Percentiles rank a stretch among this genome's conserved stretches.
These are phyloP conservation scores for Orchesellides sinensis DNA, from an alignment of 2,888 invertebrate genomes.

Conservation along the genomic window DNA sequence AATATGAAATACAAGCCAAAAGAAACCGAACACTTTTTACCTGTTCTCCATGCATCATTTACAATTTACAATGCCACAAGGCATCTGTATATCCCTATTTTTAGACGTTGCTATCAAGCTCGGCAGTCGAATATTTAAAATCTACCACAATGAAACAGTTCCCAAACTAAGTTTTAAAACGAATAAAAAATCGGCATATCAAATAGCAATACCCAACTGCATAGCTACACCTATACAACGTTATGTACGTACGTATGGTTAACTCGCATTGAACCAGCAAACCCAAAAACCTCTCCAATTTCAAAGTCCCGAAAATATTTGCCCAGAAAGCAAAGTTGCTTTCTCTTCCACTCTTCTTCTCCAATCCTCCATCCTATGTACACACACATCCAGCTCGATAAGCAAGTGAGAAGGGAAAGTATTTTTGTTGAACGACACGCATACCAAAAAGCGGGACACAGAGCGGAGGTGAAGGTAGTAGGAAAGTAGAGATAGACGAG, in stretches of 20 bases:
- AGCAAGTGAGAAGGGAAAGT: not conserved
- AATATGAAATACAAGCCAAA: too few species aligned
- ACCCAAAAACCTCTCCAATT: too few species aligned
- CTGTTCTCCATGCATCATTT: too few species aligned
- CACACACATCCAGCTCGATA: not conserved
- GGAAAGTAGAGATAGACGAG: constrained; percentile 64
- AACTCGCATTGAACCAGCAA: too few species aligned
- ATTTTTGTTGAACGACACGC: constrained; percentile 3
- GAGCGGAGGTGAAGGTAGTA: constrained; percentile 32
- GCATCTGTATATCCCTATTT: too few species aligned
- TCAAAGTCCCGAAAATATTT: not conserved
- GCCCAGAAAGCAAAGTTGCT: not conserved
- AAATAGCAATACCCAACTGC: not conserved
- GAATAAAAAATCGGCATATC: not conserved
- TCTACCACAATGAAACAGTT: not conserved
- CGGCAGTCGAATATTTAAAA: not conserved
- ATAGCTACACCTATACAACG: not conserved
- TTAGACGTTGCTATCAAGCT: too few species aligned
- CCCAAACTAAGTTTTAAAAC: not conserved
- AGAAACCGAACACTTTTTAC: too few species aligned
- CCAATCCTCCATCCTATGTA: not conserved
- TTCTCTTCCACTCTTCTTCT: not conserved
- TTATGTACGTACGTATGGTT: too few species aligned
- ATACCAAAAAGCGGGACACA: constrained; percentile 51
- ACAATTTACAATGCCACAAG: too few species aligned